Evolutionary conservation across 2,113 vertebrate genomes (phyloP).

Genomic region (Lipotes vexillifer): DNA sequence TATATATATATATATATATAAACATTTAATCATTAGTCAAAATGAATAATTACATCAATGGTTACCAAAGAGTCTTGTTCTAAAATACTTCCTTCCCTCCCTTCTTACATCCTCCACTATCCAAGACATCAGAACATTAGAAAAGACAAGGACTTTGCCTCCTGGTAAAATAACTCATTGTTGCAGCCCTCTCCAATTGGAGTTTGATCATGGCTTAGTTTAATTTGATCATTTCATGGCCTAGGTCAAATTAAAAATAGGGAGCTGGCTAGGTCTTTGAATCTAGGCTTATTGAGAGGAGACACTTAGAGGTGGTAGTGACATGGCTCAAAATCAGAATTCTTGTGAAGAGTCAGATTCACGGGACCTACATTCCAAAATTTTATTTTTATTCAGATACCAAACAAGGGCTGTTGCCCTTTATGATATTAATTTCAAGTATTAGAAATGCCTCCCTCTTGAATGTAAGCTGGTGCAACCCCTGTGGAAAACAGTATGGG

Average conservation of each 20-base stretch:
- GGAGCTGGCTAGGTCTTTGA: background rate
- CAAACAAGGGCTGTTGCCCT: background rate
- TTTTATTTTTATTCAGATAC: background rate
- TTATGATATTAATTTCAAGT: background rate
- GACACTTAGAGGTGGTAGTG: background rate
- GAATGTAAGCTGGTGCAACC: too few species aligned
- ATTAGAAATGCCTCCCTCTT: background rate
- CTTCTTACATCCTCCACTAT: background rate
- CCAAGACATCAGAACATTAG: background rate
- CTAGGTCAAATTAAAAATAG: background rate
- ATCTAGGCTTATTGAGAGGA: background rate
- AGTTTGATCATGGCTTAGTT: background rate
- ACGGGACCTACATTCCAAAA: background rate
- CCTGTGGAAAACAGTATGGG: too few species aligned
- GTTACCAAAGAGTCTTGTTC: background rate
- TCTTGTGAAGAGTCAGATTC: background rate
- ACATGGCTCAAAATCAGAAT: background rate
- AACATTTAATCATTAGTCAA: background rate
- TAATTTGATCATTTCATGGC: background rate
- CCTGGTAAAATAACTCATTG: background rate
- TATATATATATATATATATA: background rate
- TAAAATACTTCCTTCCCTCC: background rate
- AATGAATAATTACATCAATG: background rate
- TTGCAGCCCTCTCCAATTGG: background rate
- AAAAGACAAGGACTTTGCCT: background rate